Conservation (phyloP, 2,888 invertebrate genomes). For the Aromia moschata region DNA sequence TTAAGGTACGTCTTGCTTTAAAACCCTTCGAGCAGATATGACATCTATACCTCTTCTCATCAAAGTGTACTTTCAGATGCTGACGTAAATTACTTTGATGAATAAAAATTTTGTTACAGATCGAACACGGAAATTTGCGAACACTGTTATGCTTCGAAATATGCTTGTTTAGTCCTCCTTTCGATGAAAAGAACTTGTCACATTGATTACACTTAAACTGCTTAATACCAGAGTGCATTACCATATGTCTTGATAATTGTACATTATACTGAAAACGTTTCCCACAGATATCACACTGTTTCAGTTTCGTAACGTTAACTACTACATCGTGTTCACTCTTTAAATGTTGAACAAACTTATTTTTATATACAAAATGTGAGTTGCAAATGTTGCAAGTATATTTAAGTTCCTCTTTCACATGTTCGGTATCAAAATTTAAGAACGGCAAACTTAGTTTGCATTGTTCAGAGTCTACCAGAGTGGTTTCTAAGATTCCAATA, state of each 20-base stretch:
- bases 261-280: conserved; percentile 38
- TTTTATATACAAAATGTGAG: conserved; percentile 25
- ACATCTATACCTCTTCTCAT: conserved; percentile 40
- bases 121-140: conserved; percentile 40
- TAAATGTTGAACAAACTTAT: conserved; percentile 7
- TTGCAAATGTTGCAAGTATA: conserved; percentile 26
- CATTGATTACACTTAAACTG: conserved; percentile 42
- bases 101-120: conserved; percentile 43
- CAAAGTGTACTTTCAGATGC: conserved; percentile 42
- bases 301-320: conserved; percentile 18
- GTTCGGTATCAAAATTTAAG: conserved; percentile 6
- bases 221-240: conserved; percentile 37
- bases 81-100: conserved; percentile 43
- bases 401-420: conserved; percentile 28
- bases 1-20: conserved; percentile 39
- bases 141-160: conserved; percentile 38
- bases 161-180: conserved; percentile 34
- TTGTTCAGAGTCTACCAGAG: too few relatives aligned
- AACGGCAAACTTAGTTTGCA: too few relatives aligned
- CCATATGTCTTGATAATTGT: conserved; percentile 38
- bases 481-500: too few relatives aligned
- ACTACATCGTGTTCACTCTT: neutral
- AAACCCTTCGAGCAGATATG: conserved; percentile 42
- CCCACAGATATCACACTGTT: conserved; percentile 46
- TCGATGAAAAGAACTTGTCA: conserved; percentile 36